Conservation (phyloP, 2,113 vertebrate species). For the Piliocolobus tephrosceles region DNA sequence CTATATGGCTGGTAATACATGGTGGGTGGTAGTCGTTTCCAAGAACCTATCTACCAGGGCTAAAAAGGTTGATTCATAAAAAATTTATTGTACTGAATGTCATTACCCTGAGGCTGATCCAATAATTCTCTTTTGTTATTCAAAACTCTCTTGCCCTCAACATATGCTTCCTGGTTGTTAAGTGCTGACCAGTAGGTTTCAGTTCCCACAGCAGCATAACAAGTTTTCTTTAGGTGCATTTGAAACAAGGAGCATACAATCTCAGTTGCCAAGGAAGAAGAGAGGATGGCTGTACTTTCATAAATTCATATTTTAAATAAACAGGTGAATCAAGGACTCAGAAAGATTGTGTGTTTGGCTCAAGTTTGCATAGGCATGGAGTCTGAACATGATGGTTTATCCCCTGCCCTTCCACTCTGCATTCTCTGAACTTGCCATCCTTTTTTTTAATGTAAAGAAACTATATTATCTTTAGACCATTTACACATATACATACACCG, state of each 20-base stretch:
- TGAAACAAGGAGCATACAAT: not conserved
- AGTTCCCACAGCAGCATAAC: not conserved
- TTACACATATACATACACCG: not conserved
- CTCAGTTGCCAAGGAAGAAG: not conserved
- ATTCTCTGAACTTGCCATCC: not conserved
- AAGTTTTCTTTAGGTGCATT: not conserved
- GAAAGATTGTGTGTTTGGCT: not conserved
- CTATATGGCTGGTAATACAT: fast-evolving
- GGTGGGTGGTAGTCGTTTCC: not conserved
- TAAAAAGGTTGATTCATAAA: not conserved
- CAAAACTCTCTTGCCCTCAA: not conserved
- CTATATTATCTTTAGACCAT: not conserved
- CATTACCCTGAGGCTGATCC: not conserved
- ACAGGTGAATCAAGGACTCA: not conserved
- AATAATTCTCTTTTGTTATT: not conserved
- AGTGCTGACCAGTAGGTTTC: not conserved
- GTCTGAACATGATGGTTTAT: not conserved
- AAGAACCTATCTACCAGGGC: not conserved
- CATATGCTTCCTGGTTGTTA: not conserved
- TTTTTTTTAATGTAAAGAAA: not conserved
- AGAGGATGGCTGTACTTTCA: not conserved
- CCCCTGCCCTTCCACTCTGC: not conserved
- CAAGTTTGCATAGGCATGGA: not conserved
- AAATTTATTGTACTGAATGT: not conserved
- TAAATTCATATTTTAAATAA: slow-evolving; percentile 5